Evolutionary conservation across 2,113 vertebrate genomes (phyloP).

Genomic region (Loxodonta africana): DNA sequence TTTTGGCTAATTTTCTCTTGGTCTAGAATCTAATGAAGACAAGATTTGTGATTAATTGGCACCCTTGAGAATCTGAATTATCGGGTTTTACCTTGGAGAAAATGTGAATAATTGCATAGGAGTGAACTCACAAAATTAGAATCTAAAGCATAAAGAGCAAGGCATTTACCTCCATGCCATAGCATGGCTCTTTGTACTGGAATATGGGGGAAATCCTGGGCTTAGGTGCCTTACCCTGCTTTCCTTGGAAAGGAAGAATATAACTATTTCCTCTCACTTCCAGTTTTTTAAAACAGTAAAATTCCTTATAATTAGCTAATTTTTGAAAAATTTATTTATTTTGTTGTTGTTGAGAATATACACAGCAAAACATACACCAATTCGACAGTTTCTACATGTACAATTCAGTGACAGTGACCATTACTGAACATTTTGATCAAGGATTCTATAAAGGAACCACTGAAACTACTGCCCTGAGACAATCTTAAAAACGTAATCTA

Average conservation of each 20-base stretch:
- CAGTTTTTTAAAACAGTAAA: background rate
- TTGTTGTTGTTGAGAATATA: background rate
- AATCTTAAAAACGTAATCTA: background rate
- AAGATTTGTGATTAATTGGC: background rate
- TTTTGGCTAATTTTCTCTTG: slow-evolving; percentile 9
- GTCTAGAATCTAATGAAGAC: background rate
- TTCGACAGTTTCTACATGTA: background rate
- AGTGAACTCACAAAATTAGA: background rate
- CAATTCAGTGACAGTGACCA: background rate
- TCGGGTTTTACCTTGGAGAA: background rate
- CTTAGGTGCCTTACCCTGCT: background rate
- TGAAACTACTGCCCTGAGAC: background rate
- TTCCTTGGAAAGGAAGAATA: background rate
- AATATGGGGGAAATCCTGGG: background rate
- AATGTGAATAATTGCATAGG: background rate
- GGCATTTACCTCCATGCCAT: background rate
- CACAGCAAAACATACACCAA: background rate
- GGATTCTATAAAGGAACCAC: background rate
- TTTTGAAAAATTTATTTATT: background rate
- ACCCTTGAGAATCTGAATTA: background rate
- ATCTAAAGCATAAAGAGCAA: background rate
- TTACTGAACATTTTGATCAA: background rate
- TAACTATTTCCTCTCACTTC: background rate
- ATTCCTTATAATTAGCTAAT: background rate
- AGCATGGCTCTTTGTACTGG: background rate